Base-by-base conservation (phyloP, 2,888 invertebrate genomes). In the Phalangium opilio region DNA sequence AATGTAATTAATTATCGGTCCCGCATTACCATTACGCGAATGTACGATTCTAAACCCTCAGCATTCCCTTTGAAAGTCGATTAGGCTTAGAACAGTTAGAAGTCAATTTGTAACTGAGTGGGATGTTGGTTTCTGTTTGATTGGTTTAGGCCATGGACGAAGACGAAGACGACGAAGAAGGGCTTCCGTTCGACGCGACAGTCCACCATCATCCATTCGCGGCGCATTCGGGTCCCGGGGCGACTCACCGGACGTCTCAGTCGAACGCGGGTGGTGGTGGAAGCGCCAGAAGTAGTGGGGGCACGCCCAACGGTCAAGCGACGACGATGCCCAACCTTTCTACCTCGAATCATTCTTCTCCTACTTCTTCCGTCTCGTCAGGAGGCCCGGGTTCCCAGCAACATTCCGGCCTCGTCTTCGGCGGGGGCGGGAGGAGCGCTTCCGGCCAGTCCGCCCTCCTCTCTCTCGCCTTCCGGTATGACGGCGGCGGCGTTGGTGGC, bases 401-500 rank as follows among this genome's bases (percentile, higher is more conserved):
- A 14, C 38, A 15, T 11, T 15, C 17, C 38, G 17, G 15, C 38
- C 14, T 17, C 38, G 11, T 38, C 14, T 4, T 38, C 38, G 11
- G 15, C 38, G 4, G 21, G n/a, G 27, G 8, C 38, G 3, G 38
- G 18, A 14, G 38, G 15, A 8, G 15, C 38, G 10, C 15, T 18
- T 38, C 18, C 38, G 10, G 17, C 15, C 38, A 38, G 17, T n/a
- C 15, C 15, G 18, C 14, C 38, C 10, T 38, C 38, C 5, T 3
- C 12, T 38, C 38, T 3, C 18, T 4, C 18, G 38, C n/a, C 38
- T 10, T 1, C 18, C 1, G 14, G 3, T 2, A 38, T 18, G 18
- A 3, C 38, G 17, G 63, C 61, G 45, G 67, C 69, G 7, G n/a
- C n/a, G n/a, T n/a, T n/a, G n/a, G 47, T 51, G 10, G 67, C 68